phyloP scores from a whole-genome alignment of 2,113 vertebrate genomes.

The Hiodon alosoides region DNA sequence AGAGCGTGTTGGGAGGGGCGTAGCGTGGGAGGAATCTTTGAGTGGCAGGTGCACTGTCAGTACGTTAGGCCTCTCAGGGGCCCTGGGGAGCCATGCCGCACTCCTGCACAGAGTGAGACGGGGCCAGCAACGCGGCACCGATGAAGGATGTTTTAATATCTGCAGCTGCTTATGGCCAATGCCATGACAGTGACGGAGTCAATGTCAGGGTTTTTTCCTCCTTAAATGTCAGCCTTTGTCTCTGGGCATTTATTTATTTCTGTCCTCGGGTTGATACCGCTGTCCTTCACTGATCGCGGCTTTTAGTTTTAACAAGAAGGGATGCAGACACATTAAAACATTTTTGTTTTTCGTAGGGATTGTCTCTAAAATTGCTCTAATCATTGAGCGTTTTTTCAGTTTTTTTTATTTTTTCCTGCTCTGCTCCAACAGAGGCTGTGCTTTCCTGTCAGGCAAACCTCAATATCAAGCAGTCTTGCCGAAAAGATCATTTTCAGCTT shows the following conservation, averaged over 20 bases:
- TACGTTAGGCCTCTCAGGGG: conserved; percentile 90
- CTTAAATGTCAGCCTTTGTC: conserved; percentile 98
- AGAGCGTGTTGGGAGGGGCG: conserved; percentile 39
- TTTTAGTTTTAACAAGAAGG: no score
- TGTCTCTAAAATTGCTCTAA: no score
- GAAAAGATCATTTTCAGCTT: no score
- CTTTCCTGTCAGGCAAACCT: no score
- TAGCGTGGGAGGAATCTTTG: conserved; percentile 61
- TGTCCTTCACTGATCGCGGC: no score
- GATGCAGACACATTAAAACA: no score
- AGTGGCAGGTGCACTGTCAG: conserved; percentile 98
- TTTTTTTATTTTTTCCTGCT: no score
- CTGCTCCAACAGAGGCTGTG: no score
- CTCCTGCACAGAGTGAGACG: conserved; percentile 94
- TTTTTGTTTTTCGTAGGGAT: no score
- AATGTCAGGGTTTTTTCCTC: conserved; percentile 94
- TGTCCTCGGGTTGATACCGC: no score
- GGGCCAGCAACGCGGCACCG: conserved; percentile 98
- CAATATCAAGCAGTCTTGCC: no score
- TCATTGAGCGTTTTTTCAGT: no score
- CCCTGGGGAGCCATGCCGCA: conserved; percentile 87
- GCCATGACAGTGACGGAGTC: conserved; percentile 99
- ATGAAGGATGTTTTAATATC: conserved; percentile 99
- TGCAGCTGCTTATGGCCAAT: conserved; percentile 98
- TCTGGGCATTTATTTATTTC: conserved; percentile 50